These are phyloP conservation scores for Trissoscelio sp. DNA, from an alignment of 2,888 invertebrate species.

Conservation along the genomic window DNA sequence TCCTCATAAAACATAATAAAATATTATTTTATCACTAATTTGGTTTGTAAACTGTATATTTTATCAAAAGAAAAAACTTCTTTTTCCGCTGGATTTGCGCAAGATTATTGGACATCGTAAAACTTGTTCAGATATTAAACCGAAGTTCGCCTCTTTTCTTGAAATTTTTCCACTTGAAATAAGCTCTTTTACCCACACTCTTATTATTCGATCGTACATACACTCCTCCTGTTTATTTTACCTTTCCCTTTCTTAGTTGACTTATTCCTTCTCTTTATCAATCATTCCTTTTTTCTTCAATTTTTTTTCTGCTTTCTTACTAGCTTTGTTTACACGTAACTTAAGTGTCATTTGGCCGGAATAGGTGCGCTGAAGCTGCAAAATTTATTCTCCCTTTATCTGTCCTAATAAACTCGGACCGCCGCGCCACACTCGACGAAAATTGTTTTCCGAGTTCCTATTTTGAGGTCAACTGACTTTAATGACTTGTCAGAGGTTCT, in stretches of 20 bases:
- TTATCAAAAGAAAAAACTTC: background rate
- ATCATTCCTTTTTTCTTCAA: background rate
- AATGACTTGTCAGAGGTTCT: slow-evolving; percentile 12
- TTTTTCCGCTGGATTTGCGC: slow-evolving; percentile 1
- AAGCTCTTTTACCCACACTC: slow-evolving; percentile 22
- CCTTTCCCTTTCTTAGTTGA: background rate
- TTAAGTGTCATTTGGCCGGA: too few species aligned
- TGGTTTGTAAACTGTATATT: too few species aligned
- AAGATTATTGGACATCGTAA: slow-evolving; percentile 20
- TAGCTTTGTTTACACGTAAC: too few species aligned
- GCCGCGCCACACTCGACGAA: background rate
- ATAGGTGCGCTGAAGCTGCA: background rate
- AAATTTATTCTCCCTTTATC: background rate
- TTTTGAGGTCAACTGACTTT: slow-evolving; percentile 16
- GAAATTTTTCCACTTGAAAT: slow-evolving; percentile 21
- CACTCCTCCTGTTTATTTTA: background rate
- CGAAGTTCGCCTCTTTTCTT: slow-evolving; percentile 4
- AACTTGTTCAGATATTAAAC: slow-evolving; percentile 14
- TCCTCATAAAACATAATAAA: too few species aligned
- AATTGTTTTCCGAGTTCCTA: background rate
- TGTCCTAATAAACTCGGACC: background rate
- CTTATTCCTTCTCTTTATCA: background rate
- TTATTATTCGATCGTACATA: slow-evolving; percentile 10
- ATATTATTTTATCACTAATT: too few species aligned
- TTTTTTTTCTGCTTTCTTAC: background rate